Base-by-base conservation (phyloP, 2,888 invertebrate species). In the Folsomia candida region DNA sequence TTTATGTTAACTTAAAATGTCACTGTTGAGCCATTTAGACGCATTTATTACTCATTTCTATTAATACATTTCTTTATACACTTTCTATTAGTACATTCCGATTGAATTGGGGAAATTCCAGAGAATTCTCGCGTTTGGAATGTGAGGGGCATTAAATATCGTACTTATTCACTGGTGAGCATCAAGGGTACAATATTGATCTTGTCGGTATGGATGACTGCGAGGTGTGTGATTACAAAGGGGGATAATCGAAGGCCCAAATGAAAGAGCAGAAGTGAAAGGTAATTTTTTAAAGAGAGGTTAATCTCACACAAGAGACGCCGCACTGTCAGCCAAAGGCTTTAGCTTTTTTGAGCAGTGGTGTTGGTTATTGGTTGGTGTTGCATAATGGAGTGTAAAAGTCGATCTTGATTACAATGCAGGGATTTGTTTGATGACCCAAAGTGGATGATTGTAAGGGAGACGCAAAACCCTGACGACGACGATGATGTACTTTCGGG, bases 401-500 rank as follows among this genome's bases (percentile, higher is more conserved):
- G 18, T 20, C 20, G 37, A n/a, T 6, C 20, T 18, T 4, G 54
- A 54, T 54, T 54, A 54, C 54, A 54, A 54, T n/a, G 54, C 4
- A 54, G 60, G 27, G 60, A 6, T 64, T 64, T 64, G 63, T 64
- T 64, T 64, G 63, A 64, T 64, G 63, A 64, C 63, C 63, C 66
- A 73, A 76, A 76, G 73, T 72, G 72, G 71, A 73, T 73, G 76
- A 76, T 76, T 76, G 71, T 72, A 68, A 73, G 62, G 72, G 60
- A 51, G 22, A 37, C 6, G 6, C 29, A 20, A 27, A 24, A 62
- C 18, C n/a, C 3, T 59, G n/a, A n/a, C 59, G 18, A 3, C 4
- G 20, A 61, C 28, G 4, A 61, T 26, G 37, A 54, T 9, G 24
- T 2, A 4, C 28, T 64, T 47, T 22, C 65, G 59, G 67, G 70